Evolutionary conservation across 2,797 vertebrate genomes (phyloP).

Genomic region (Gambelia wislizenii): DNA sequence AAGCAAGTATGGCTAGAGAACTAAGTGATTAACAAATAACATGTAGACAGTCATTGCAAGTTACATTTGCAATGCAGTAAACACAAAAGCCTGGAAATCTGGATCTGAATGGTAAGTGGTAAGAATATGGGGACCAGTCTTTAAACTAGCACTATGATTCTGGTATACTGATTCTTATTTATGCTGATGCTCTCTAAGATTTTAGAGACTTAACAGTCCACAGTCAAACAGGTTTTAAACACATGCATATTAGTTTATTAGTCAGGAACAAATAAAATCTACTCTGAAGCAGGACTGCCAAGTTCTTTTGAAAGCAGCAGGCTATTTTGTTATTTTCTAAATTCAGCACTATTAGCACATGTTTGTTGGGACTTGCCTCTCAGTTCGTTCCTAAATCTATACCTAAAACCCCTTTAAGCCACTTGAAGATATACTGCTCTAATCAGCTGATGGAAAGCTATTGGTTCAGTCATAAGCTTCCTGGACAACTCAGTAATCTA

Average conservation of each 20-base stretch:
- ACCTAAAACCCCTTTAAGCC: not conserved
- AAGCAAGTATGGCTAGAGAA: not conserved
- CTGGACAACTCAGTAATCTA: not conserved
- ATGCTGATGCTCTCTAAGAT: constrained; percentile 9
- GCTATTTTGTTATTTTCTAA: not conserved
- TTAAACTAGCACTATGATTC: not conserved
- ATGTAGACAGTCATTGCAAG: not conserved
- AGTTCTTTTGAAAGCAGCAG: not conserved
- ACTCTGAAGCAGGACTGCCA: not conserved
- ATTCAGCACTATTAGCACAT: not conserved
- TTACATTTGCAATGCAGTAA: not conserved
- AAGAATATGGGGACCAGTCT: not conserved
- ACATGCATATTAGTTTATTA: not conserved
- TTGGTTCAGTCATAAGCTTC: not conserved
- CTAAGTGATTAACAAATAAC: not conserved
- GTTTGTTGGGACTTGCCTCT: not conserved
- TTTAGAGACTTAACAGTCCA: constrained; percentile 7
- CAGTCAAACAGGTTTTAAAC: constrained; percentile 10
- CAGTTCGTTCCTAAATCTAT: not conserved
- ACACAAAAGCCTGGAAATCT: not conserved
- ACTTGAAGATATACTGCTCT: not conserved
- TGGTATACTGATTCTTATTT: not conserved
- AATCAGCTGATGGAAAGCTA: not conserved
- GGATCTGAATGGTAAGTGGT: not conserved
- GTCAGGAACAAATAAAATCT: constrained; percentile 7